Evolutionary conservation across 2,888 invertebrate species (phyloP), one percentile per base, ranked within the genome.

Genomic region (Amphipoea lucens): DNA sequence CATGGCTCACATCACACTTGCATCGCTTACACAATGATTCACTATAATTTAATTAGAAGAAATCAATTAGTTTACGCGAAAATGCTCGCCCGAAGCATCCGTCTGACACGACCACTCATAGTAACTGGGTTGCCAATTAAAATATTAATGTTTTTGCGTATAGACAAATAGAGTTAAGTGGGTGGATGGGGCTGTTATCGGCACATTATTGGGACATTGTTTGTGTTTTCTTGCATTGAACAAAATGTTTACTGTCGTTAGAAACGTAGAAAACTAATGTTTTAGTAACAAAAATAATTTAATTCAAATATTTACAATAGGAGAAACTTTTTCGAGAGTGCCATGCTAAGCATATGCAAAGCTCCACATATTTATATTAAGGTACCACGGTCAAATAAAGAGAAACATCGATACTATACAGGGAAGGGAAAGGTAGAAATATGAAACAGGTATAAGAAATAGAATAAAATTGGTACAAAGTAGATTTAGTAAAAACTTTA

Each of bases 31-130:
- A 95, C 94, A 95, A 94, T 91, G 95, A 94, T 96, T 95, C 94
- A 96, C 96, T 94, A 90, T 96, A 97, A 97, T 97, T 96, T 94
- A 96, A 96, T 97, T 97, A 97, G 81, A 95, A 94, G 94, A 96
- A 96, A 96, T 96, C 96, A 96, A 96, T 96, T 95, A 95, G 93
- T 96, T 95, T 96, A 95, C 94, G 95, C 94, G 93, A 96, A 96
- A 96, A 95, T 91, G 92, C 94, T 96, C 92, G 94, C 94, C 95
- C 95, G 92, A 94, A 93, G 94, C 96, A 96, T 94, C 93, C 95
- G 93, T 92, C 94, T 95, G 96, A 96, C 96, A 96, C 96, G 95
- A 96, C 94, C 96, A 93, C 93, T 95, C 94, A 95, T 94, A 93
- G 92, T 94, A 93, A 94, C 95, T 95, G 94, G 88, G 94, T 95